Base-by-base conservation (phyloP, 1,140 invertebrate species). In the Drosophila lacteicornis region DNA sequence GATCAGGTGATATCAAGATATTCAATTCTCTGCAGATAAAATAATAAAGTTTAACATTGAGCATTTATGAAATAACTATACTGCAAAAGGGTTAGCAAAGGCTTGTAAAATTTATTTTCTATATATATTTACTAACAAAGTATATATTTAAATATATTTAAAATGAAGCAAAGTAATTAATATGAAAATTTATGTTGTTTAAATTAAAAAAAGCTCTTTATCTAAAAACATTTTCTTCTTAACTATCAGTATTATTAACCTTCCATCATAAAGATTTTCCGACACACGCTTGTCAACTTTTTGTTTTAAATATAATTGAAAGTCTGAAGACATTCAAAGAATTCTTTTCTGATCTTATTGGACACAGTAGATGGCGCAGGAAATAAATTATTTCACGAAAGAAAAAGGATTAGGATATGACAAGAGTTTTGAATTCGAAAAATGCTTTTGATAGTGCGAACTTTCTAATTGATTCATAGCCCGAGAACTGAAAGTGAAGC, bases 321-420 rank as follows among this genome's bases (percentile, higher is more conserved):
- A 27, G n/a, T 17, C 6, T 4, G 19, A 36, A 61, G 17, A 19
- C 25, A 62, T 56, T 62, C 12, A 30, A 57, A 8, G 47, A 38
- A 61, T 53, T 33, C 3, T 33, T 19, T 33, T 36, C 50, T 51
- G 27, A 60, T 60, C 49, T 55, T 60, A 55, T 55, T 55, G 19
- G 51, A 38, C 51, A 22, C 3, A 9, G 2, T 22, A 38, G 17
- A 22, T 38, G 7, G 17, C 3, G 22, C 3, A 5, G 33, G 1
- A 38, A 38, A 55, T 55, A 38, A 55, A 55, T 55, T 55, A 38
- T 22, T 55, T 55, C 33, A 53, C 33, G 7, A 38, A 55, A 38
- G 33, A 15, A 22, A 55, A 55, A 55, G 51, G 51, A 55, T 51
- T 50, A 33, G 17, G 4, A 33, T 60, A 19, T 19, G 25, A 59